Evolutionary conservation across 2,888 invertebrate genomes (phyloP).

Genomic region (Hermodice carunculata): DNA sequence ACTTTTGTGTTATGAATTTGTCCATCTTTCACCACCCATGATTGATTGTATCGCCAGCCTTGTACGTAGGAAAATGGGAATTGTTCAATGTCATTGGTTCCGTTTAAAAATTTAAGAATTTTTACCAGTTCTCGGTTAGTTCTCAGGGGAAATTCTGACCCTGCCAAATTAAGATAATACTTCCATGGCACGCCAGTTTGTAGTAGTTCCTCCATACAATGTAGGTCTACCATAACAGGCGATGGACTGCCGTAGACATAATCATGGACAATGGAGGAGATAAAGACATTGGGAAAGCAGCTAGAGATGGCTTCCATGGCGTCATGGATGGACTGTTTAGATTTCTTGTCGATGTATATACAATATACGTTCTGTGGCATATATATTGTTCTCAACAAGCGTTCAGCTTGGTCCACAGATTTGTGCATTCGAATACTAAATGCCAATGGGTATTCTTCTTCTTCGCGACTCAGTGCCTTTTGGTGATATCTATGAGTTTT

Average conservation of each 20-base stretch:
- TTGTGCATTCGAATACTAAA: slow-evolving; percentile 41
- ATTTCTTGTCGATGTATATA: slow-evolving; percentile 44
- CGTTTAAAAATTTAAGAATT: slow-evolving; percentile 39
- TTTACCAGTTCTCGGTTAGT: slow-evolving; percentile 46
- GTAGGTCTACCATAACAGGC: slow-evolving; percentile 43
- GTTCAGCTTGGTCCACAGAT: slow-evolving; percentile 35
- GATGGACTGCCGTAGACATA: slow-evolving; percentile 43
- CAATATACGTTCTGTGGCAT: slow-evolving; percentile 49
- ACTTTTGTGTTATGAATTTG: not conserved
- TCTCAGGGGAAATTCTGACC: slow-evolving; percentile 46
- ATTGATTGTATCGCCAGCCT: slow-evolving; percentile 3
- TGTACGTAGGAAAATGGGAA: slow-evolving; percentile 22
- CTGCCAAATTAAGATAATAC: slow-evolving; percentile 49
- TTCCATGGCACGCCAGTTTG: slow-evolving; percentile 31
- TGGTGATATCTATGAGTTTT: slow-evolving; percentile 9
- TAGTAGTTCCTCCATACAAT: slow-evolving; percentile 40
- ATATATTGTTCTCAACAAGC: slow-evolving; percentile 42
- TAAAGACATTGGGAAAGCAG: slow-evolving; percentile 45
- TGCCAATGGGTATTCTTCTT: slow-evolving; percentile 39
- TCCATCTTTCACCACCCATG: not conserved
- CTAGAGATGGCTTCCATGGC: slow-evolving; percentile 26
- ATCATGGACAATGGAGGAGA: slow-evolving; percentile 30
- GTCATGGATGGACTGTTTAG: slow-evolving; percentile 16
- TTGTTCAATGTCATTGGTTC: slow-evolving; percentile 42
- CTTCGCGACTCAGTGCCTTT: slow-evolving; percentile 18